phyloP scores from a whole-genome alignment of 2,797 vertebrate genomes.

The Eospalax fontanierii region DNA sequence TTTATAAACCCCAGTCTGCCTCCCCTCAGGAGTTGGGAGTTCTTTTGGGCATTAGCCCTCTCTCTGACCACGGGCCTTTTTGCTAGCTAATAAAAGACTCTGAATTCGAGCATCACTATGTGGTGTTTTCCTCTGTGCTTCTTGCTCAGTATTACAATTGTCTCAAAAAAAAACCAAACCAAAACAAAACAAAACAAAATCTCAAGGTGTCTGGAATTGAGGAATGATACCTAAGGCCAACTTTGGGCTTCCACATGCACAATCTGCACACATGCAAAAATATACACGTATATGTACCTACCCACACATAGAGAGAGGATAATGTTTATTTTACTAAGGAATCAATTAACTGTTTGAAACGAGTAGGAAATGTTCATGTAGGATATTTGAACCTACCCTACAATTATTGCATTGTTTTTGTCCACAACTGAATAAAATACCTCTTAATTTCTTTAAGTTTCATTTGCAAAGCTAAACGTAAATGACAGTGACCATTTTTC shows the following conservation, averaged over 20 bases:
- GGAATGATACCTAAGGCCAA: neutral
- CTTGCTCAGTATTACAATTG: too few relatives aligned
- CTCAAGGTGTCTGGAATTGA: neutral
- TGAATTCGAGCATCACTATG: too few relatives aligned
- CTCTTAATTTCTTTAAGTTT: neutral
- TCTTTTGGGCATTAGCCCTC: too few relatives aligned
- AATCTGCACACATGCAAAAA: neutral
- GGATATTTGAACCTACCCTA: neutral
- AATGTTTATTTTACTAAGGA: neutral
- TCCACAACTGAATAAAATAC: neutral
- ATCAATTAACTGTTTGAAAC: neutral
- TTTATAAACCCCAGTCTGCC: too few relatives aligned
- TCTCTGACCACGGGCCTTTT: too few relatives aligned
- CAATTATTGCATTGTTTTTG: neutral
- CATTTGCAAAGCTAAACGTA: slow-evolving; percentile 35
- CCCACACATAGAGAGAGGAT: neutral
- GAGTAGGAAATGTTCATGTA: neutral
- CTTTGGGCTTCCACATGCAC: too few relatives aligned
- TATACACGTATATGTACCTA: neutral
- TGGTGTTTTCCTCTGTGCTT: too few relatives aligned
- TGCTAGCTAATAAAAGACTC: too few relatives aligned
- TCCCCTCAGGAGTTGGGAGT: too few relatives aligned
- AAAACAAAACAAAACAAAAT: neutral
- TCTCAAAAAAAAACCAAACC: too few relatives aligned
- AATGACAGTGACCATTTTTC: neutral